phyloP scores from a whole-genome alignment of 1,140 invertebrate genomes.

The Drosophila suzukii region DNA sequence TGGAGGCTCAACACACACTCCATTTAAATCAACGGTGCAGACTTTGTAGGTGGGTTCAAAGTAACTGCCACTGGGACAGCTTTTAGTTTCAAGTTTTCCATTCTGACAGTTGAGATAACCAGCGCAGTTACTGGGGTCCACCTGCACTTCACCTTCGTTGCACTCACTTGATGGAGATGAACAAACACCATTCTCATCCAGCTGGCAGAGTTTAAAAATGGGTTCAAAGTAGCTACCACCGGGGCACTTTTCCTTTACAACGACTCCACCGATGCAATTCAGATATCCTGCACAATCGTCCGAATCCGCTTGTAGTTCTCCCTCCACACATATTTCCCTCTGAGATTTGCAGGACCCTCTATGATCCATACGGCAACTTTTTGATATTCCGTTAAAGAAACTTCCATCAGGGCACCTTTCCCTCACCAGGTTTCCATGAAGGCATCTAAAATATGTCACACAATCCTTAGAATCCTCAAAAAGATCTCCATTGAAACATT shows the following conservation, averaged over 20 bases:
- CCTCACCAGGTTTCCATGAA: constrained; percentile 2
- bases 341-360: constrained; percentile 5
- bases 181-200: constrained; percentile 36
- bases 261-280: constrained; percentile 5
- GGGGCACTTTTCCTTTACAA: constrained; percentile 14
- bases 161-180: not conserved
- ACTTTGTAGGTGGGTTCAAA: constrained; percentile 16
- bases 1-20: constrained; percentile 18
- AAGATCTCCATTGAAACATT: constrained; percentile 17
- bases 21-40: constrained; percentile 33
- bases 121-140: constrained; percentile 22
- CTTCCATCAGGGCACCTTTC: constrained; percentile 14
- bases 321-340: constrained; percentile 18
- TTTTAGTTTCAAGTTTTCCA: constrained; percentile 10
- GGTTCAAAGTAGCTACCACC: constrained; percentile 42
- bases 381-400: constrained; percentile 17
- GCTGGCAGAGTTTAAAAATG: constrained; percentile 5
- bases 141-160: constrained; percentile 14
- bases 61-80: constrained; percentile 30
- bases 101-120: constrained; percentile 28
- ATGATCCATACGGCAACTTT: constrained; percentile 19
- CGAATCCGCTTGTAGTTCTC: constrained; percentile 11
- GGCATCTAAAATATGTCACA: constrained; percentile 20
- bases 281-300: constrained; percentile 31
- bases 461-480: constrained; percentile 1